Base-by-base conservation (phyloP, 2,888 invertebrate genomes). In the Litoditis marina region DNA sequence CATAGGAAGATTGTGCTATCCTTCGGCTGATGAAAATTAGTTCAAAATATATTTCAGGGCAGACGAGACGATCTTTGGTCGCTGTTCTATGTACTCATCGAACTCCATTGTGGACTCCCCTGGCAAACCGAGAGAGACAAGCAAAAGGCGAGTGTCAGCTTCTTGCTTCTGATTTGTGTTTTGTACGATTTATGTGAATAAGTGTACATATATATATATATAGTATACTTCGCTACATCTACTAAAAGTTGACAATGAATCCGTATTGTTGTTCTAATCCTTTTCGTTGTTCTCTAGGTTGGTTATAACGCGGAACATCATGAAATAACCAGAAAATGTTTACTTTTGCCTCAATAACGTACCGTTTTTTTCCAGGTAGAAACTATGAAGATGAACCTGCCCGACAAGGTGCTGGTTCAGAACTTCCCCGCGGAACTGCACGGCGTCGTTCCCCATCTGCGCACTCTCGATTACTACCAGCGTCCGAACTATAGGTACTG, bases 71-170 rank as follows among this genome's bases (percentile, higher is more conserved):
- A 73, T 56, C 49, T 73, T 11, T 73, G 63, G 63, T 60, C 65
- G 1, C 58, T 68, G 44, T 30, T 66, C 11, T 71, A 66, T 59
- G 62, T 68, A 51, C 58, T 68, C 39, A 78, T 80, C 52, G 76
- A 74, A 56, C 46, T 93, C 92, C 83, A 91, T 91, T 77, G 74
- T 51, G 74, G 72, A 19, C 65, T 78, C 31, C 78, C 77, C 16
- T 78, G 78, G 78, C 78, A 78, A 64, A 64, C 51, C 13, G 66
- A 57, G 27, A 53, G 60, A 22, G 75, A 74, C 52, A 52, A 52
- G 52, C 22, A 32, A 22, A 52, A 34, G 52, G 52, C 34, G 16
- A n/a, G n/a, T 11, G 39, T 16, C n/a, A n/a, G n/a, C n/a, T n/a
- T n/a, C n/a, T n/a, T n/a, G n/a, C n/a, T n/a, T n/a, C n/a, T n/a